These are phyloP conservation scores for Pteropus rufus DNA, from an alignment of 2,797 vertebrate genomes.

Conservation along the genomic window DNA sequence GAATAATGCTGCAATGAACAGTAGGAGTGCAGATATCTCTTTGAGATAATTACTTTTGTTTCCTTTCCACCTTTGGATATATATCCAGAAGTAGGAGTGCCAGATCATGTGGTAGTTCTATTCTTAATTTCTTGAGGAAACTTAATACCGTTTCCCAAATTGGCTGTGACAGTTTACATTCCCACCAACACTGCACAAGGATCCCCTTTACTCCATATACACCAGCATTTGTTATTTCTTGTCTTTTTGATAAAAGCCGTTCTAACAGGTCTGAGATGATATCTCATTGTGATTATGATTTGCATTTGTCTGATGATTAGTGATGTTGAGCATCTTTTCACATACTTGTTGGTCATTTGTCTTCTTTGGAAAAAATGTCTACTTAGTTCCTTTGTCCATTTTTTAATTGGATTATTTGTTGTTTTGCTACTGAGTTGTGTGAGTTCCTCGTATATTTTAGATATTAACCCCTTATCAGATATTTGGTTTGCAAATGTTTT, in stretches of 20 bases:
- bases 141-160: background rate
- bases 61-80: background rate
- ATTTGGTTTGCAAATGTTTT: background rate
- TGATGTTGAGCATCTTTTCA: background rate
- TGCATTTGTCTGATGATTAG: background rate
- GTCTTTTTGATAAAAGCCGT: background rate
- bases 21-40: background rate
- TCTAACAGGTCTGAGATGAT: background rate
- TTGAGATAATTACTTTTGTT: background rate
- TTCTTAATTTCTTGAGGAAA: background rate
- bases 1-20: background rate
- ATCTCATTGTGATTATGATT: background rate
- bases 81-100: background rate
- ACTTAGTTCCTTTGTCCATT: background rate
- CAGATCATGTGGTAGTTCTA: background rate
- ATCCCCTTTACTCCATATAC: background rate
- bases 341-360: background rate
- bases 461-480: background rate
- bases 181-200: background rate
- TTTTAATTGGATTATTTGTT: background rate
- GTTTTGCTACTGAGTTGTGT: background rate
- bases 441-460: background rate
- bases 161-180: too few species aligned
- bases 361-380: background rate
- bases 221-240: background rate